Evolutionary conservation across 2,113 vertebrate genomes (phyloP), one percentile per base, ranked within the genome.

Genomic region (Rhadina sibilatrix): DNA sequence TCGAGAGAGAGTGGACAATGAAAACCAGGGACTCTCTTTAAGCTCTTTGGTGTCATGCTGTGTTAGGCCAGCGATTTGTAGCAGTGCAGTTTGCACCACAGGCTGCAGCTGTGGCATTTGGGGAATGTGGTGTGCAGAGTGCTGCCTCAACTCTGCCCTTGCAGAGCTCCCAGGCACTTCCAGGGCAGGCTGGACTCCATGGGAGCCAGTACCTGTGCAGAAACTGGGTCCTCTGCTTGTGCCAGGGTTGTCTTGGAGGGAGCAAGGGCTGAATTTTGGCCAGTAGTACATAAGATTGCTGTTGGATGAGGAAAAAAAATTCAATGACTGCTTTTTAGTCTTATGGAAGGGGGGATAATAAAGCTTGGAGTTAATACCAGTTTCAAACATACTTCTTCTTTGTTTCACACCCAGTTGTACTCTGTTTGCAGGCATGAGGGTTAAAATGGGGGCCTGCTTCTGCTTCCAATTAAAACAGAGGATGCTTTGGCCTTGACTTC

Each of bases 401-500:
- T 44, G 71, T 52, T 82, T 85, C 68, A 57, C 61, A 75, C 81
- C 27, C 72, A 83, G 16, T 92, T 86, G 35, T 70, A 35, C 50
- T 96, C 23, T 70, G 16, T 83, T 81, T 57, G 82, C 69, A 71
- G 70, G 28, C 5, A 10, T 0, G 3, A 72, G 83, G 56, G 49
- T 96, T 95, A 93, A 92, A 78, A 64, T 9, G 1, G 76, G 35
- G 38, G 35, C 42, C 63, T 85, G 56, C 61, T 94, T 90, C 94
- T 96, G 83, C 60, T 95, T 96, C 84, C 52, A 93, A 1, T 92
- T 96, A 96, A 81, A 91, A 82, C 83, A 93, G 75, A 90, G 79
- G 68, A 82, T 81, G 88, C 64, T 94, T 93, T 92, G 86, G 79
- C 79, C 88, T 89, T 90, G 87, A 78, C 52, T 95, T 93, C 64